These are phyloP conservation scores for Chamaea fasciata DNA, from an alignment of 2,113 vertebrate species.

Conservation along the genomic window DNA sequence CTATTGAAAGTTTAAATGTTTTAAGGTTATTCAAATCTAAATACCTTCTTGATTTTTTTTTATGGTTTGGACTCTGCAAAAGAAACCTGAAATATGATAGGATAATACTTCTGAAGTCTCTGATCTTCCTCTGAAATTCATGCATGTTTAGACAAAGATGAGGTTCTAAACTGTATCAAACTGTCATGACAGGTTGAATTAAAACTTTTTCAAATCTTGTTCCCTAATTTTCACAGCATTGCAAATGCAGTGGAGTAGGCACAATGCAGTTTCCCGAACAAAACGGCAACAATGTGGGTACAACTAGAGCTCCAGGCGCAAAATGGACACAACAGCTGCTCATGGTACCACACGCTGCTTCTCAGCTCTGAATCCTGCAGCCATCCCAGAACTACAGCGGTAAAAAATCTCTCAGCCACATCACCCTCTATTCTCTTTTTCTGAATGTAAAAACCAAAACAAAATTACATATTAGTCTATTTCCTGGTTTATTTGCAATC, in stretches of 20 bases:
- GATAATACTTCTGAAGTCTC: not conserved
- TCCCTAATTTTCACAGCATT: not conserved
- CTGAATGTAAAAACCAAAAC: not conserved
- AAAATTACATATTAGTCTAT: not conserved
- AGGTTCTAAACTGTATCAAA: not conserved
- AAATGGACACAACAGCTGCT: not conserved
- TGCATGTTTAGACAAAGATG: not conserved
- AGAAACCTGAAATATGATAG: not conserved
- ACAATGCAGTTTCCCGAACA: not conserved
- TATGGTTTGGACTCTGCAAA: not conserved
- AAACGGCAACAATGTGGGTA: not conserved
- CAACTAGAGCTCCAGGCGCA: not conserved
- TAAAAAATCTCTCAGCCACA: not conserved
- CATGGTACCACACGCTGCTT: not conserved
- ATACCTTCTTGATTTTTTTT: not conserved
- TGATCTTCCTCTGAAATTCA: not conserved
- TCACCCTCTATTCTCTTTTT: not conserved
- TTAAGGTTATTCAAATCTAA: not conserved
- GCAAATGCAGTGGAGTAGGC: not conserved
- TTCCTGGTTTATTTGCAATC: not conserved
- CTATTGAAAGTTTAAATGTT: not conserved
- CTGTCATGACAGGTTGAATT: not conserved
- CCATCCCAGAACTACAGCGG: not conserved
- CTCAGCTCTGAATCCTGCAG: not conserved
- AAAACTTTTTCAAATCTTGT: not conserved